A percentile compares a stretch with the other conserved stretches of the same genome.
These are phyloP conservation scores for Hypsopygia costalis DNA, from an alignment of 2,888 invertebrate species.

Conservation along the genomic window DNA sequence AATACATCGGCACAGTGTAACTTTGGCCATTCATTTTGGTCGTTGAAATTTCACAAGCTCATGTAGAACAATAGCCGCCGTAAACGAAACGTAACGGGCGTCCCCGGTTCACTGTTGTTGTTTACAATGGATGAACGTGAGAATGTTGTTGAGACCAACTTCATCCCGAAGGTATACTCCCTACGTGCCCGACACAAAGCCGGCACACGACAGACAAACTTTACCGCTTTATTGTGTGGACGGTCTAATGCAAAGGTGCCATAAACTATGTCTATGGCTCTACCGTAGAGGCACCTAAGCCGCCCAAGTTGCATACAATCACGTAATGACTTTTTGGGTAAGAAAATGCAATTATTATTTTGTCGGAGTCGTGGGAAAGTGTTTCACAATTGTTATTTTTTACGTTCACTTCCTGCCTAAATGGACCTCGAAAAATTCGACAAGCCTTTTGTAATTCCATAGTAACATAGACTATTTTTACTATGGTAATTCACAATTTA, in stretches of 20 bases:
- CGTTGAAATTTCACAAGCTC: constrained; percentile 69
- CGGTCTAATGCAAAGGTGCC: constrained; percentile 58
- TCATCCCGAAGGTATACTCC: constrained; percentile 41
- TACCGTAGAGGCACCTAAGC: constrained; percentile 53
- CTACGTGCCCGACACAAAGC: constrained; percentile 65
- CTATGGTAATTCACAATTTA: constrained; percentile 10
- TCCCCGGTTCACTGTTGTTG: constrained; percentile 44
- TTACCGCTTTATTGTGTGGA: constrained; percentile 55
- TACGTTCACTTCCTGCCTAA: constrained; percentile 44
- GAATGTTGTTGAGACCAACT: constrained; percentile 63
- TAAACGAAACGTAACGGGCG: constrained; percentile 67
- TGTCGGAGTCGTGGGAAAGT: constrained; percentile 61
- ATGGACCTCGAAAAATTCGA: constrained; percentile 16
- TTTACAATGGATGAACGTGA: constrained; percentile 74
- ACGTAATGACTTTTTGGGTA: constrained; percentile 65
- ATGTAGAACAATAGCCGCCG: constrained; percentile 63
- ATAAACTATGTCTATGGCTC: constrained; percentile 61
- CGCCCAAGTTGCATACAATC: constrained; percentile 63
- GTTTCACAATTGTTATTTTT: constrained; percentile 33
- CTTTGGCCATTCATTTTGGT: constrained; percentile 50
- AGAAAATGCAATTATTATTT: constrained; percentile 65
- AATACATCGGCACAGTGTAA: too few species aligned
- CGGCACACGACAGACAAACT: constrained; percentile 47
- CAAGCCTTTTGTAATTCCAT: too few species aligned
- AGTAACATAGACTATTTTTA: too few species aligned